A percentile compares a stretch with the other conserved stretches of the same genome.
phyloP scores from a whole-genome alignment of 2,797 vertebrate genomes.

The Mormyrops attenuatus region DNA sequence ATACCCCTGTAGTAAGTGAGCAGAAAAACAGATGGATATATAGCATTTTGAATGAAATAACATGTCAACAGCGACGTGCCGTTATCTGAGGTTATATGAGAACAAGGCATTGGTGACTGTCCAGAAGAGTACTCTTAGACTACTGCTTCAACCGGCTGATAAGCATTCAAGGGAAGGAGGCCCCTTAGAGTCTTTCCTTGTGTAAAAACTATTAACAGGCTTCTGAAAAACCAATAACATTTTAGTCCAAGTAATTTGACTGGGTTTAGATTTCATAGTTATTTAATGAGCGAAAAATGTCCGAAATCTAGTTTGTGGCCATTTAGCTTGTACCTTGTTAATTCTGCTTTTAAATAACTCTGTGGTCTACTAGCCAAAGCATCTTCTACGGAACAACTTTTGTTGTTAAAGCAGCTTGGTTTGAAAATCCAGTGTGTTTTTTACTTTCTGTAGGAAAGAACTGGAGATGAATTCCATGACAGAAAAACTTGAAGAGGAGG shows the following conservation, averaged over 20 bases:
- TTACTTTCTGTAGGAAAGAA: conserved; percentile 57
- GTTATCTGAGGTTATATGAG: conserved; percentile 38
- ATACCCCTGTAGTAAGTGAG: conserved; percentile 8
- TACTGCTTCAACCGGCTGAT: conserved; percentile 45
- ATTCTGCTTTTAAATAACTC: neutral
- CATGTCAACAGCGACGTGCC: conserved; percentile 30
- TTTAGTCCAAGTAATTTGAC: neutral
- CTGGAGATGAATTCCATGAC: conserved; percentile 60
- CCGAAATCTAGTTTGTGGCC: neutral
- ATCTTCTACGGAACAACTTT: neutral
- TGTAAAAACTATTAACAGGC: neutral
- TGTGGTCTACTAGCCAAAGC: neutral
- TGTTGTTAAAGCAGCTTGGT: neutral
- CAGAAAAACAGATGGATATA: conserved; percentile 35
- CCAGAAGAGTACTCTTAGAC: neutral
- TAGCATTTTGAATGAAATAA: conserved; percentile 30
- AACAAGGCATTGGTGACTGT: conserved; percentile 19
- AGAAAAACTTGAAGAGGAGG: conserved; percentile 62
- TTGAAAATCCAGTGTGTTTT: neutral
- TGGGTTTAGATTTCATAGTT: neutral
- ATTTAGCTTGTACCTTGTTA: neutral
- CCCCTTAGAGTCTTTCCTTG: neutral
- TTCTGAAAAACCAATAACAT: neutral
- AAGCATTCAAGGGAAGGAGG: conserved; percentile 27
- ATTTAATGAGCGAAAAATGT: neutral